Evolutionary conservation across 2,888 invertebrate genomes (phyloP).

Genomic region (Fabriciana adippe): DNA sequence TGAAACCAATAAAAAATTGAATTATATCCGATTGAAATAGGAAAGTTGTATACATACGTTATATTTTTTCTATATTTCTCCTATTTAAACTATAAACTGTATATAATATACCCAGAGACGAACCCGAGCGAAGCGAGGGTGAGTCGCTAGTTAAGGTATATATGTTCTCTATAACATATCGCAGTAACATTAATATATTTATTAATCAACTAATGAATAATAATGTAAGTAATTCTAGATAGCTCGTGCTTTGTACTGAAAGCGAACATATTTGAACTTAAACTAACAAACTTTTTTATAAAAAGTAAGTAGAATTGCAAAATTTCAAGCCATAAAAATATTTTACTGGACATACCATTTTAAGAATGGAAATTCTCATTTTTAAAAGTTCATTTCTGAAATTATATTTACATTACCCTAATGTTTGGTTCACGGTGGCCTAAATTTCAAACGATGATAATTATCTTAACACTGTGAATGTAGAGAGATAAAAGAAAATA

Average conservation of each 20-base stretch:
- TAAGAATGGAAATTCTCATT: constrained; percentile 23
- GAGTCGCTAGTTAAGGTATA: too few relatives aligned
- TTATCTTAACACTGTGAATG: constrained; percentile 26
- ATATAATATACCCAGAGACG: too few relatives aligned
- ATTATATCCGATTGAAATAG: too few relatives aligned
- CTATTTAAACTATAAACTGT: too few relatives aligned
- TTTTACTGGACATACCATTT: constrained; percentile 24
- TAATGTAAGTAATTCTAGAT: too few relatives aligned
- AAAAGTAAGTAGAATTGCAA: constrained; percentile 4
- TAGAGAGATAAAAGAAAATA: constrained; percentile 15
- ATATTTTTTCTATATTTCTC: too few relatives aligned
- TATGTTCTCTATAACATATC: too few relatives aligned
- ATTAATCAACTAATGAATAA: neutral
- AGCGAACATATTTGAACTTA: neutral
- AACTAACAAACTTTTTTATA: neutral
- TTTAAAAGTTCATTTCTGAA: constrained; percentile 30
- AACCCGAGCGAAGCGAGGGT: too few relatives aligned
- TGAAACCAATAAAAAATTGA: too few relatives aligned
- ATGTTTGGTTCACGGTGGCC: constrained; percentile 31
- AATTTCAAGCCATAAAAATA: constrained; percentile 11
- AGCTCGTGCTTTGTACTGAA: too few relatives aligned
- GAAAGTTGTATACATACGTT: too few relatives aligned
- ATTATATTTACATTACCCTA: constrained; percentile 37
- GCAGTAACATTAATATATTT: neutral
- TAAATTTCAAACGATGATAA: constrained; percentile 36